phyloP scores from a whole-genome alignment of 2,888 invertebrate genomes.

The Dugesia japonica region DNA sequence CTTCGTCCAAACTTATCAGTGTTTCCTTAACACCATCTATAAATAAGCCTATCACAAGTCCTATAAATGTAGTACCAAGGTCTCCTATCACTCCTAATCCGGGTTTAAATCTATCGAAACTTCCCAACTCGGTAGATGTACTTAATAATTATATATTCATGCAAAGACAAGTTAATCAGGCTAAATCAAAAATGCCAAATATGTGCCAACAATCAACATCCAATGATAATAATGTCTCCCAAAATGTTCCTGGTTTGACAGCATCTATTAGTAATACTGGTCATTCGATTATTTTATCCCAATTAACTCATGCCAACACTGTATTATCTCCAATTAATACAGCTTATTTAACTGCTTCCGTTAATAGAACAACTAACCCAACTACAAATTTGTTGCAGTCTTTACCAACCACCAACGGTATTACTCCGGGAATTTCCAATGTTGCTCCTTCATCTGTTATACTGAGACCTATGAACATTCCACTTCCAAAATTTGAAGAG shows the following conservation, averaged over 20 bases:
- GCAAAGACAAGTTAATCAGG: not conserved
- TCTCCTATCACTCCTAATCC: not conserved
- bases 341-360: not conserved
- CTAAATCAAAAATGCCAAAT: not conserved
- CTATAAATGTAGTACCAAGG: not conserved
- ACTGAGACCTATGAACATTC: not conserved
- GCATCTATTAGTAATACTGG: not conserved
- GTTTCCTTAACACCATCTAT: not conserved
- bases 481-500: not conserved
- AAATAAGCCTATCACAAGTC: not conserved
- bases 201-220: not conserved
- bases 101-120: not conserved
- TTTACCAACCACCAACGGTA: not conserved
- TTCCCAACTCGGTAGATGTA: not conserved
- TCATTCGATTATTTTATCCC: not conserved
- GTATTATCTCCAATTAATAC: not conserved
- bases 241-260: not conserved
- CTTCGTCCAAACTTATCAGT: not conserved
- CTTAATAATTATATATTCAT: not conserved
- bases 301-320: not conserved
- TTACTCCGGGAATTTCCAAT: not conserved
- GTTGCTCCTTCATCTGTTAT: not conserved
- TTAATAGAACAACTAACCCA: not conserved
- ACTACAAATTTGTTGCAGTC: not conserved
- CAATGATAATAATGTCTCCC: not conserved